Percentiles rank a stretch among this genome's conserved stretches.
These are phyloP conservation scores for Scyliorhinus canicula DNA, from an alignment of 2,797 vertebrate genomes.

Conservation along the genomic window DNA sequence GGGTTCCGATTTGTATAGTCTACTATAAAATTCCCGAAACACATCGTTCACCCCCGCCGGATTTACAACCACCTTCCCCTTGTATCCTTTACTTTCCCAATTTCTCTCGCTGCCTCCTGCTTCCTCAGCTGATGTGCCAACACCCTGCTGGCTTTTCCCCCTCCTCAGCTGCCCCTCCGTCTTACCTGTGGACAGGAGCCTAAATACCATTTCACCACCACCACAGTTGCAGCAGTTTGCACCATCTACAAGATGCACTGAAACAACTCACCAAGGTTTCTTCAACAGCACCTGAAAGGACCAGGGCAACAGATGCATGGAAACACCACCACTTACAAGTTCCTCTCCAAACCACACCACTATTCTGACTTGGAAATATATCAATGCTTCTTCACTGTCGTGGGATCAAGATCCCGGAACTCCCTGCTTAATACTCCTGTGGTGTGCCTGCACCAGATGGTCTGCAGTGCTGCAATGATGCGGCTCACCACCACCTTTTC, in stretches of 20 bases:
- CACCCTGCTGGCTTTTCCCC: too few species aligned
- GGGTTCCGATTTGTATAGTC: too few species aligned
- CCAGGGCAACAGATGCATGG: background rate
- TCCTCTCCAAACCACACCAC: background rate
- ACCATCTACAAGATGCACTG: background rate
- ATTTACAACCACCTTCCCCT: too few species aligned
- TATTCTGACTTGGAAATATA: background rate
- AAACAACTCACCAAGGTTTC: background rate
- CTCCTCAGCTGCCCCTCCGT: too few species aligned
- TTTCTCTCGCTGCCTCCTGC: too few species aligned
- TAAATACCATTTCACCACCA: background rate
- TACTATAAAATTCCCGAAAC: too few species aligned
- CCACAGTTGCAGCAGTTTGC: background rate
- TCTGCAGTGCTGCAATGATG: background rate
- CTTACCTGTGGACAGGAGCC: too few species aligned
- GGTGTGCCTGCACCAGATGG: background rate
- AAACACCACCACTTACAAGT: background rate
- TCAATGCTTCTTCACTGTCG: background rate
- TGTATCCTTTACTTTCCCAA: too few species aligned
- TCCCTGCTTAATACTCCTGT: background rate
- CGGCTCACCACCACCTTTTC: too few species aligned
- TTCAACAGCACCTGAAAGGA: background rate
- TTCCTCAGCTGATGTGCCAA: too few species aligned
- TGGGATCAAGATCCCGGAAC: background rate
- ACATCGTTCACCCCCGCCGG: too few species aligned